Evolutionary conservation across 2,888 invertebrate genomes (phyloP).

Genomic region (Patella ulyssiponensis): DNA sequence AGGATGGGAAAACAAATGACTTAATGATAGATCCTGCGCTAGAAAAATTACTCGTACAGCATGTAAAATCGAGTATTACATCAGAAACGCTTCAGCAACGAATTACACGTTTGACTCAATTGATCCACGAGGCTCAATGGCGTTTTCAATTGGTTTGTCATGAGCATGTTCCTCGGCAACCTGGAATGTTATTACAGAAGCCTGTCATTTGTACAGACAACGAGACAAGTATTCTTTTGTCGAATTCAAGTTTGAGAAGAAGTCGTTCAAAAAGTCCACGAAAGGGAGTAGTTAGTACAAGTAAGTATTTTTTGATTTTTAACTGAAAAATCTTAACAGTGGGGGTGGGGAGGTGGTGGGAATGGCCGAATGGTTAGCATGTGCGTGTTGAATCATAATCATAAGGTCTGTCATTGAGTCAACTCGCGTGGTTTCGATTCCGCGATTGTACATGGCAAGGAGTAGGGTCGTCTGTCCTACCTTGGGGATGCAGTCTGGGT

Average conservation of each 20-base stretch:
- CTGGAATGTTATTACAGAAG: conserved; percentile 52
- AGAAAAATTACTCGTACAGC: conserved; percentile 50
- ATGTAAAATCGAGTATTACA: conserved; percentile 53
- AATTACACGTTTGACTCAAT: conserved; percentile 72
- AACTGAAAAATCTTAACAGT: too few relatives aligned
- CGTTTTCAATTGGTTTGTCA: conserved; percentile 78
- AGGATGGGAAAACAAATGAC: conserved; percentile 11
- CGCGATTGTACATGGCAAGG: too few relatives aligned
- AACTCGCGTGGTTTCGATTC: too few relatives aligned
- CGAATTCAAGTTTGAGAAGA: conserved; percentile 27
- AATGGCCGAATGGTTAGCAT: too few relatives aligned
- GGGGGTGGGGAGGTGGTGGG: too few relatives aligned
- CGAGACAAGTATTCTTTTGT: conserved; percentile 28
- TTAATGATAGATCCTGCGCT: conserved; percentile 40
- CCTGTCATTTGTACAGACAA: conserved; percentile 46
- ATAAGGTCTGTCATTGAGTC: too few relatives aligned
- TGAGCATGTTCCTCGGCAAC: conserved; percentile 55
- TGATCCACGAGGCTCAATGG: conserved; percentile 82
- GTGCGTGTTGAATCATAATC: too few relatives aligned
- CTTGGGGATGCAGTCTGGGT: too few relatives aligned
- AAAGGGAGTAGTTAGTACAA: conserved; percentile 29
- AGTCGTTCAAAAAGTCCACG: conserved; percentile 26
- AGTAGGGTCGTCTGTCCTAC: too few relatives aligned
- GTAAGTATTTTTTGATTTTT: too few relatives aligned
- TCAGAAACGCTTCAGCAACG: conserved; percentile 62